Evolutionary conservation across 1,140 invertebrate species (phyloP).

Genomic region (Onthophagus taurus): DNA sequence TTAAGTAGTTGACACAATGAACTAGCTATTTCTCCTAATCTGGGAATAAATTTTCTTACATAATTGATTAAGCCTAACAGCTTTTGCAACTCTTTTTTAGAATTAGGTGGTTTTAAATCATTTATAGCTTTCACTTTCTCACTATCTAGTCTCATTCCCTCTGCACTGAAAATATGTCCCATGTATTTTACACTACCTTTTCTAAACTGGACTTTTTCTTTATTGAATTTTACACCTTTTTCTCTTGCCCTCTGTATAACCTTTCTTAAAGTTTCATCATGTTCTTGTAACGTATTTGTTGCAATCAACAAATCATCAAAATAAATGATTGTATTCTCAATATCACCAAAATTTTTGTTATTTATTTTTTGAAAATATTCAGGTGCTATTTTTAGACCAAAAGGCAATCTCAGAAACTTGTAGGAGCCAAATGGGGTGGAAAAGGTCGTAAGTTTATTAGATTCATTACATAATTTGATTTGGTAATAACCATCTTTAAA

Average conservation of each 20-base stretch:
- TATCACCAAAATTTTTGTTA: conserved; percentile 19
- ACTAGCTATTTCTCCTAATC: conserved; percentile 6
- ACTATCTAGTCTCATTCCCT: conserved; percentile 17
- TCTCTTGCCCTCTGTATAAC: conserved; percentile 23
- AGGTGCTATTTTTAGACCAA: conserved; percentile 16
- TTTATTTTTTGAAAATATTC: conserved; percentile 15
- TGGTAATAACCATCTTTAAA: conserved; percentile 19
- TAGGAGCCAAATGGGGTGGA: conserved; percentile 30
- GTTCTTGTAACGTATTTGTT: conserved; percentile 17
- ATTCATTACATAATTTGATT: conserved; percentile 2
- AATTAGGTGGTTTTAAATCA: conserved; percentile 7
- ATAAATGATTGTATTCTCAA: conserved; percentile 22
- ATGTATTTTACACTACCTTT: conserved; percentile 20
- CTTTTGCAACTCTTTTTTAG: conserved; percentile 6
- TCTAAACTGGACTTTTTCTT: conserved; percentile 25
- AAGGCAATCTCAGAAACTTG: conserved; percentile 30
- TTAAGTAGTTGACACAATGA: conserved; percentile 5
- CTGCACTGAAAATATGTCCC: conserved; percentile 21
- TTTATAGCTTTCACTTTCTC: conserved; percentile 18
- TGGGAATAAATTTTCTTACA: conserved; percentile 10
- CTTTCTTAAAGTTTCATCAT: conserved; percentile 26
- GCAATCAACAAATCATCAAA: conserved; percentile 28
- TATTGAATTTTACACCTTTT: conserved; percentile 23
- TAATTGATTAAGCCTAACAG: conserved; percentile 11
- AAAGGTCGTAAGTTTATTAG: conserved; percentile 5